phyloP scores from a whole-genome alignment of 2,888 invertebrate species.

The Coleophora flavipennella region DNA sequence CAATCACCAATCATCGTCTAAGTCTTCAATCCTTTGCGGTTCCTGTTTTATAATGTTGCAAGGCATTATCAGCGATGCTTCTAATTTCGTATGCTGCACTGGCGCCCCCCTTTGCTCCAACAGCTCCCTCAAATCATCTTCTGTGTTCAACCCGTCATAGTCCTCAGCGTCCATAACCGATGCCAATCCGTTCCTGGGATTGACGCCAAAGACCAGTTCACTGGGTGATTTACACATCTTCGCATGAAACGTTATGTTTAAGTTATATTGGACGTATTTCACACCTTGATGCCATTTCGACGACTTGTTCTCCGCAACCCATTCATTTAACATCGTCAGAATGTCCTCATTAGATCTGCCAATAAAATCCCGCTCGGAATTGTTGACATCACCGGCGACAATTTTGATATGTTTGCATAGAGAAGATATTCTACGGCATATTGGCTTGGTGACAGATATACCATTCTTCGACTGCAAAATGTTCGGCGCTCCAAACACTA shows the following conservation, averaged over 20 bases:
- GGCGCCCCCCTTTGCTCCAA: conserved; percentile 21
- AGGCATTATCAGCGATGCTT: conserved; percentile 32
- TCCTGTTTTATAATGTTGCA: conserved; percentile 31
- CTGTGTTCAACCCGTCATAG: conserved; percentile 29
- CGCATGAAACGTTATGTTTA: conserved; percentile 34
- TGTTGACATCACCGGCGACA: conserved; percentile 24
- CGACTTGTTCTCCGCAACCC: conserved; percentile 29
- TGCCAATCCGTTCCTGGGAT: conserved; percentile 30
- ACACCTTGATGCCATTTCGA: conserved; percentile 39
- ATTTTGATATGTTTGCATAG: conserved; percentile 31
- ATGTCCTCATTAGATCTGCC: conserved; percentile 39
- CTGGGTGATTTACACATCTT: conserved; percentile 33
- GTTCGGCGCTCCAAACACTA: conserved; percentile 43
- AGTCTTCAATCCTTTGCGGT: conserved; percentile 6
- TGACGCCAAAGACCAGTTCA: conserved; percentile 31
- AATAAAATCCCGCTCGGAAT: conserved; percentile 18
- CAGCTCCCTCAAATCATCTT: conserved; percentile 26
- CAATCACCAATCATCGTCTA: conserved; percentile 1
- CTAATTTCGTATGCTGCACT: conserved; percentile 23
- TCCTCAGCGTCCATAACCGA: conserved; percentile 23
- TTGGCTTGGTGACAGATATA: conserved; percentile 27
- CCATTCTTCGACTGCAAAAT: conserved; percentile 45
- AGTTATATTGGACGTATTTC: conserved; percentile 34
- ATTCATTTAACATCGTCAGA: conserved; percentile 30
- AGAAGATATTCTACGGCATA: conserved; percentile 30